Conservation (phyloP, 2,113 vertebrate species). For the Callaeas wilsoni region DNA sequence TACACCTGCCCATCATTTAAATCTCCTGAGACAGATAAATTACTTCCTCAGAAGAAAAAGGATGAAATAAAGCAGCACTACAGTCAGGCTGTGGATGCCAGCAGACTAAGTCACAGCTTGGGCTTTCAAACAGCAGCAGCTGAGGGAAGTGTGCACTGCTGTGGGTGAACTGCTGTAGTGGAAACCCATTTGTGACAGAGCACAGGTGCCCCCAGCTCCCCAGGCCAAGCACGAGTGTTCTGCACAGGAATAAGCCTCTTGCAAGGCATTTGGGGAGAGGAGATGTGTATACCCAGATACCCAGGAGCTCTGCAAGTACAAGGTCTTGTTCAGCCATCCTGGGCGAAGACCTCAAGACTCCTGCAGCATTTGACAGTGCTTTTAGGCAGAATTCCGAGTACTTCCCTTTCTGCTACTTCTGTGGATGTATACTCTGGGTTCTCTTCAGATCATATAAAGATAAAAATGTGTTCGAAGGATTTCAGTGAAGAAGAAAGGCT, state of each 20-base stretch:
- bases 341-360: background rate
- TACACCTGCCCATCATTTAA: background rate
- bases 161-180: background rate
- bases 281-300: background rate
- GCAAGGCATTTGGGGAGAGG: background rate
- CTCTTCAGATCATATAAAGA: background rate
- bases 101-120: background rate
- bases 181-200: background rate
- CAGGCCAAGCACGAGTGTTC: background rate
- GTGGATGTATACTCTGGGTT: background rate
- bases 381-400: background rate
- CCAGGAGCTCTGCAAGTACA: background rate
- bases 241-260: background rate
- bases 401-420: background rate
- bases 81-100: background rate
- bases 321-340: background rate
- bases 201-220: background rate
- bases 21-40: background rate
- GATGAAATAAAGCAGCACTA: background rate
- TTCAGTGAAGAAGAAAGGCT: background rate
- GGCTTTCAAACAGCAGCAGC: background rate
- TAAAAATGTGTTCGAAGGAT: background rate
- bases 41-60: background rate
- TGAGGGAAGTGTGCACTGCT: background rate
- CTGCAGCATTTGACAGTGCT: background rate